phyloP scores from a whole-genome alignment of 2,797 vertebrate species.

The Brotula barbata region DNA sequence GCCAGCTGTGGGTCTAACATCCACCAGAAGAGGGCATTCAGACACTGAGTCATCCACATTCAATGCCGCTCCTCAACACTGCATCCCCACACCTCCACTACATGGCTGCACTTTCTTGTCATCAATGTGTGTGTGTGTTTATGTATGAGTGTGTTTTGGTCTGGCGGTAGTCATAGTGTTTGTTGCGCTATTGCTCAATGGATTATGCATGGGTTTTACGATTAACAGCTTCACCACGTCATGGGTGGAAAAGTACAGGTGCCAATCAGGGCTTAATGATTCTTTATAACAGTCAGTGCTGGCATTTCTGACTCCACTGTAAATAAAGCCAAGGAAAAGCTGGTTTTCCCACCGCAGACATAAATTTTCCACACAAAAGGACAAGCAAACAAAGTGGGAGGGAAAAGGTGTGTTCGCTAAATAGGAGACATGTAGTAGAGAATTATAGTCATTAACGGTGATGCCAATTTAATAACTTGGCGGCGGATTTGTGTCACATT shows the following conservation, averaged over 20 bases:
- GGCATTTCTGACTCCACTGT: too few relatives aligned
- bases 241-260: conserved; percentile 61
- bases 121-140: conserved; percentile 3
- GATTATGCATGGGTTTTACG: not conserved
- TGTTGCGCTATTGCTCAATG: conserved; percentile 13
- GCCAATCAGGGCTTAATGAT: conserved; percentile 14
- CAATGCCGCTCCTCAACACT: conserved; percentile 3
- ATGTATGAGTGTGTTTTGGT: conserved; percentile 1
- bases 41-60: conserved; percentile 25
- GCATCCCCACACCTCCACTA: conserved; percentile 20
- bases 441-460: too few relatives aligned
- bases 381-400: too few relatives aligned
- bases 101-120: conserved; percentile 8
- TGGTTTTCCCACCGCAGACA: too few relatives aligned
- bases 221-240: conserved; percentile 17
- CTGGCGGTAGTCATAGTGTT: conserved; percentile 11
- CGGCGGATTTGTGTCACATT: too few relatives aligned
- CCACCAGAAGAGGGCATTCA: conserved; percentile 75
- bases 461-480: too few relatives aligned
- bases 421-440: too few relatives aligned
- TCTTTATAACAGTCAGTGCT: too few relatives aligned
- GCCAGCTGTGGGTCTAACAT: conserved; percentile 20
- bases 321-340: not conserved
- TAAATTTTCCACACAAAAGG: too few relatives aligned
- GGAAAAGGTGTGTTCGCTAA: too few relatives aligned